Conservation (phyloP, 2,888 invertebrate species). For the Neria commutata region DNA sequence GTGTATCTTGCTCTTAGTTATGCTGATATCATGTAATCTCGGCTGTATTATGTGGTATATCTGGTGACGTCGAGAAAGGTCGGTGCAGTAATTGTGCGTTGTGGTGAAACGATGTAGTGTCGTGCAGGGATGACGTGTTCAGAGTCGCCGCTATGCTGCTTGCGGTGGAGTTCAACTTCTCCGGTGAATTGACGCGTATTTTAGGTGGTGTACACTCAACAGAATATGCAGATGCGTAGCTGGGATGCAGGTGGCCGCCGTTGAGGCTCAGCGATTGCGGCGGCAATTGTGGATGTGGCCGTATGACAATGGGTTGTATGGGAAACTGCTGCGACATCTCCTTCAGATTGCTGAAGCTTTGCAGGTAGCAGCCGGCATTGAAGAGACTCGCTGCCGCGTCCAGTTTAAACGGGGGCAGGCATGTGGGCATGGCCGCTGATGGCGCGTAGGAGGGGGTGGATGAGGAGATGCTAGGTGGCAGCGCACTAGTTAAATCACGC, state of each 20-base stretch:
- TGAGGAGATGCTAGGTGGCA: conserved; percentile 45
- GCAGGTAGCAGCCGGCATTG: conserved; percentile 60
- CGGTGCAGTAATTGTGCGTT: conserved; percentile 54
- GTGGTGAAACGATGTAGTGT: conserved; percentile 50
- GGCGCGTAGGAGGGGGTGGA: conserved; percentile 36
- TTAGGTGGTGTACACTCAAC: conserved; percentile 55
- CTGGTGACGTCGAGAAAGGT: conserved; percentile 62
- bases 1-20: neutral
- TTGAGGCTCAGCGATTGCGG: conserved; percentile 54
- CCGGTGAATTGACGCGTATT: conserved; percentile 61
- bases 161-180: conserved; percentile 59
- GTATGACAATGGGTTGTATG: conserved; percentile 60
- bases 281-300: conserved; percentile 61
- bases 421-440: conserved; percentile 38
- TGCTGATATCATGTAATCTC: conserved; percentile 59
- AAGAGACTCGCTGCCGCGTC: conserved; percentile 58
- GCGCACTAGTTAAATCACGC: conserved; percentile 53
- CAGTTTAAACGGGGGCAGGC: conserved; percentile 56
- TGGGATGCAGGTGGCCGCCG: conserved; percentile 51
- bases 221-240: conserved; percentile 47
- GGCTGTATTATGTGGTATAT: conserved; percentile 52
- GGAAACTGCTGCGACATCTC: conserved; percentile 61
- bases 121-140: conserved; percentile 34
- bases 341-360: conserved; percentile 60
- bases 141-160: conserved; percentile 41